A percentile compares a stretch with the other conserved stretches of the same genome.
These are phyloP conservation scores for Drosophila birchii DNA, from an alignment of 2,888 invertebrate species.

Conservation along the genomic window DNA sequence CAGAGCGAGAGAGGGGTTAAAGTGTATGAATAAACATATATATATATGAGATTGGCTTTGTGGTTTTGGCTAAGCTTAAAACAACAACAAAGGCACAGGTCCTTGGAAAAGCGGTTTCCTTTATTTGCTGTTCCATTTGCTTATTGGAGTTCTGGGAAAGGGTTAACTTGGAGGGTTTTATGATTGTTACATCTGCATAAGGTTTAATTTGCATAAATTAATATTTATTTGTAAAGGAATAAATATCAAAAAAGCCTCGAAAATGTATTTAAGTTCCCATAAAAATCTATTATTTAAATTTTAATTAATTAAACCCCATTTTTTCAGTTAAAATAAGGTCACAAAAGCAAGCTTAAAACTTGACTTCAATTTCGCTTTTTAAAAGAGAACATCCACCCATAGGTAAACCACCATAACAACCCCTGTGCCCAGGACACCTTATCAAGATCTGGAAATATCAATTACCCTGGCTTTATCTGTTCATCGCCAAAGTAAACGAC, in stretches of 20 bases:
- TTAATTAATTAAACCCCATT: not conserved
- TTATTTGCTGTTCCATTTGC: slow-evolving; percentile 14
- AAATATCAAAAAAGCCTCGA: not conserved
- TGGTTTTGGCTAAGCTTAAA: slow-evolving; percentile 3
- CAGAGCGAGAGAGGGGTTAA: slow-evolving; percentile 8
- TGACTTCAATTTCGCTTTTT: not conserved
- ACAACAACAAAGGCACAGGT: slow-evolving; percentile 17
- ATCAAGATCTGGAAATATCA: slow-evolving; percentile 58
- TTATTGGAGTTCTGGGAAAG: slow-evolving; percentile 1
- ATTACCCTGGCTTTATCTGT: slow-evolving; percentile 66
- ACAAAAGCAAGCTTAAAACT: not conserved
- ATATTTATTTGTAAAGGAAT: not conserved
- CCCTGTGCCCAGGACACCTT: slow-evolving; percentile 15
- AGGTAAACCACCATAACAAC: slow-evolving; percentile 16
- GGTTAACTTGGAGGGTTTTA: not conserved
- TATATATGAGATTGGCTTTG: slow-evolving; percentile 22
- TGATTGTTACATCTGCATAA: not conserved
- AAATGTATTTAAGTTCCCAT: not conserved
- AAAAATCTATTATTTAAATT: not conserved
- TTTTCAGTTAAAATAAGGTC: not conserved
- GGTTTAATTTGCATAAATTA: not conserved
- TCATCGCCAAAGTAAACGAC: slow-evolving; percentile 49
- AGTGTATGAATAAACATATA: slow-evolving; percentile 30
- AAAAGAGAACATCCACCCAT: slow-evolving; percentile 1
- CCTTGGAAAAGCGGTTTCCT: slow-evolving; percentile 1